Conservation (phyloP, 23 tunicate species). For the Trididemnum miniatum region DNA sequence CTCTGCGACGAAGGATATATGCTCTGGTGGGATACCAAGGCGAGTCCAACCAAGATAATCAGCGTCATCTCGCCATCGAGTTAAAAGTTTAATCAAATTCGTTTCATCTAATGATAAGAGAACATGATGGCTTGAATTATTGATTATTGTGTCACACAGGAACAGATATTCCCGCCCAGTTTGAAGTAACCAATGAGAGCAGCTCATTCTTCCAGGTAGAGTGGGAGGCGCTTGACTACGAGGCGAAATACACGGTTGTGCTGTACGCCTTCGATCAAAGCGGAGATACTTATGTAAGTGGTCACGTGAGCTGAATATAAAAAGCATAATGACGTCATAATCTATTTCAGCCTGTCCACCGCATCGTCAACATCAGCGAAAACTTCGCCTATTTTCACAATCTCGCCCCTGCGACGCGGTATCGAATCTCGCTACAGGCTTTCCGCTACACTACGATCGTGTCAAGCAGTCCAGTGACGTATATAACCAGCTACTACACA, state of each 20-base stretch:
- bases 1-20: too few relatives aligned
- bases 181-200: constrained; percentile 41
- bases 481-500: constrained; percentile 4
- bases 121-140: too few relatives aligned
- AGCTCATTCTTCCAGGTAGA: constrained; percentile 29
- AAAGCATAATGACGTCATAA: too few relatives aligned
- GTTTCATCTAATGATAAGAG: too few relatives aligned
- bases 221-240: constrained; percentile 26
- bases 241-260: constrained; percentile 8
- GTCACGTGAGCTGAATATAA: too few relatives aligned
- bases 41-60: too few relatives aligned
- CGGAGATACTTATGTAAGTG: constrained; percentile 48
- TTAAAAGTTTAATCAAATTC: too few relatives aligned
- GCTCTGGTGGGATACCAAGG: too few relatives aligned
- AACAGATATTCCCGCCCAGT: constrained; percentile 32
- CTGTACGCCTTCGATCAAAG: constrained; percentile 13
- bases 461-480: background rate
- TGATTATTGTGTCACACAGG: constrained; percentile 23
- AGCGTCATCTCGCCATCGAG: too few relatives aligned
- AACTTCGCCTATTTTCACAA: constrained; percentile 38
- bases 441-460: constrained; percentile 14
- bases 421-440: constrained; percentile 52
- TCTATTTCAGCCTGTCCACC: background rate
- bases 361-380: background rate
- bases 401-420: constrained; percentile 51